phyloP scores from a whole-genome alignment of 2,113 vertebrate genomes.

The Arothron firmamentum region DNA sequence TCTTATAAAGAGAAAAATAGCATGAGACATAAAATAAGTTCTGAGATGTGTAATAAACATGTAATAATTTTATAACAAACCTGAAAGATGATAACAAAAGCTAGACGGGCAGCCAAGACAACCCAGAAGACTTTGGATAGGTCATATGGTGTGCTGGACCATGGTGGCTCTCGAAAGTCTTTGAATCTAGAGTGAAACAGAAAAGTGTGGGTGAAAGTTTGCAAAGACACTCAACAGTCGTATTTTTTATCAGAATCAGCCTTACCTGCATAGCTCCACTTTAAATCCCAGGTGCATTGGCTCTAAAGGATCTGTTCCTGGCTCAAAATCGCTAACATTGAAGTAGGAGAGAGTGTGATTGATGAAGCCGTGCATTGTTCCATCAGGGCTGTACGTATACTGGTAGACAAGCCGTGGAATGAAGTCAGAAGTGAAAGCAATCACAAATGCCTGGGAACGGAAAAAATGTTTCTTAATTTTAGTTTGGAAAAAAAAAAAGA shows the following conservation, averaged over 20 bases:
- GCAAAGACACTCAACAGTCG: not conserved
- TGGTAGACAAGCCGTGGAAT: constrained; percentile 97
- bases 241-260: too few relatives aligned
- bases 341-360: constrained; percentile 93
- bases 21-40: not conserved
- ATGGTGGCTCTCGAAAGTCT: constrained; percentile 91
- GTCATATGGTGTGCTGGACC: constrained; percentile 86
- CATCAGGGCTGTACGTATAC: constrained; percentile 89
- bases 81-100: constrained; percentile 96
- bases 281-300: constrained; percentile 81
- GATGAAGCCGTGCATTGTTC: constrained; percentile 93
- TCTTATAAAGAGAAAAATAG: not conserved
- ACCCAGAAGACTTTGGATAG: constrained; percentile 97
- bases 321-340: constrained; percentile 91
- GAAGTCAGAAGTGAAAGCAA: constrained; percentile 98
- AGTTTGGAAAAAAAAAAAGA: too few relatives aligned
- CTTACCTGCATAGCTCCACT: constrained; percentile 90
- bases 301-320: constrained; percentile 78
- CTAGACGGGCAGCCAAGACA: constrained; percentile 87
- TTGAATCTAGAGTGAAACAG: constrained; percentile 81
- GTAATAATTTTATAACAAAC: constrained; percentile 57
- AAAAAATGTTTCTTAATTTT: not conserved
- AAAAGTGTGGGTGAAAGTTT: not conserved
- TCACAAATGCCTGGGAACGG: constrained; percentile 89
- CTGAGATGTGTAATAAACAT: not conserved